Conservation (phyloP, 2,113 vertebrate species). For the Myiozetetes cayanensis region DNA sequence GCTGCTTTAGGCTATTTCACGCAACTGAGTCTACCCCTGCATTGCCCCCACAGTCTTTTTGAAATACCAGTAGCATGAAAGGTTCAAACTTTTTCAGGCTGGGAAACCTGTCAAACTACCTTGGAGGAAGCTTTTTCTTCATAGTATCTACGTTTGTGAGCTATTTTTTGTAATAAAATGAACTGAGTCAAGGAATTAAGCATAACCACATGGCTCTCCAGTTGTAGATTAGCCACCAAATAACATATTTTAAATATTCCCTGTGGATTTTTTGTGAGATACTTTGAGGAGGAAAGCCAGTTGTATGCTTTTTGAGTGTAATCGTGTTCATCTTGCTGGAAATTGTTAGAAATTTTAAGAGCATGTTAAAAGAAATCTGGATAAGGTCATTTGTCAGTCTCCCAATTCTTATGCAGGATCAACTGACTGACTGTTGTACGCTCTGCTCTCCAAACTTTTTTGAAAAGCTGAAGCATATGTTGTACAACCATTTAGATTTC, state of each 20-base stretch:
- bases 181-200: not conserved
- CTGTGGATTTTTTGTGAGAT: accelerated
- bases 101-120: not conserved
- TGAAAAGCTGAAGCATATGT: not conserved
- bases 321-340: not conserved
- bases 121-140: not conserved
- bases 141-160: not conserved
- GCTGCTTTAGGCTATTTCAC: not conserved
- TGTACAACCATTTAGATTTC: not conserved
- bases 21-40: not conserved
- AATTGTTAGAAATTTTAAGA: not conserved
- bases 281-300: not conserved
- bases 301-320: not conserved
- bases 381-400: not conserved
- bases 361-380: not conserved
- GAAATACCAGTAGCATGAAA: not conserved
- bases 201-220: not conserved
- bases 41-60: not conserved
- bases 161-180: not conserved
- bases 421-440: not conserved
- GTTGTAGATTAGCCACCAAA: not conserved
- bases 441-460: not conserved
- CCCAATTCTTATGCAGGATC: accelerated
- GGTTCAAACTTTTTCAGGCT: not conserved
- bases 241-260: not conserved